Conservation (phyloP, 2,113 vertebrate species). For the Amblyopsis rosae region DNA sequence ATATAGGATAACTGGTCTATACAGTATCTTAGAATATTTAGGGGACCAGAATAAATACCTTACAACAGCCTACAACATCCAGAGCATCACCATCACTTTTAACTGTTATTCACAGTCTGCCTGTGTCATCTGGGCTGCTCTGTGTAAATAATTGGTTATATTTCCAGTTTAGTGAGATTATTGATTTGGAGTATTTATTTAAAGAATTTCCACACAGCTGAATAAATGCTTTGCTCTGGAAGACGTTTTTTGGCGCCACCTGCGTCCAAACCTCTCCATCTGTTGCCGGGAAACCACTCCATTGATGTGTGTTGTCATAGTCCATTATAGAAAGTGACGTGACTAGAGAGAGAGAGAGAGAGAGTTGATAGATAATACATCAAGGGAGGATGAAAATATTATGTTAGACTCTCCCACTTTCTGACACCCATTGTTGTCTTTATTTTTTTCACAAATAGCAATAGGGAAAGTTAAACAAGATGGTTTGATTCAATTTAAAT, state of each 20-base stretch:
- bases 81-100: constrained; percentile 20
- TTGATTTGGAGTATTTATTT: constrained; percentile 25
- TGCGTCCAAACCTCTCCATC: constrained; percentile 50
- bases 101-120: constrained; percentile 17
- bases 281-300: constrained; percentile 74
- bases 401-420: constrained; percentile 8
- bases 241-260: constrained; percentile 54
- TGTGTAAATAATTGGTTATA: constrained; percentile 45
- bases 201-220: constrained; percentile 40
- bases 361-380: not conserved
- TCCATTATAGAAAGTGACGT: constrained; percentile 62
- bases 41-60: constrained; percentile 17
- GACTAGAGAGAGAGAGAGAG: constrained; percentile 7
- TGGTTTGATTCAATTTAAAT: constrained; percentile 39
- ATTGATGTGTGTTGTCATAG: constrained; percentile 71
- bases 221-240: constrained; percentile 63
- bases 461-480: constrained; percentile 44
- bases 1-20: constrained; percentile 21
- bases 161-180: constrained; percentile 7
- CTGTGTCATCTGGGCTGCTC: constrained; percentile 14
- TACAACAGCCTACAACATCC: constrained; percentile 21
- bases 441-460: not conserved
- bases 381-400: constrained; percentile 7
- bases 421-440: not conserved
- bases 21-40: constrained; percentile 19